Base-by-base conservation (phyloP, 1,140 invertebrate species). In the Sminthurinus signatus region DNA sequence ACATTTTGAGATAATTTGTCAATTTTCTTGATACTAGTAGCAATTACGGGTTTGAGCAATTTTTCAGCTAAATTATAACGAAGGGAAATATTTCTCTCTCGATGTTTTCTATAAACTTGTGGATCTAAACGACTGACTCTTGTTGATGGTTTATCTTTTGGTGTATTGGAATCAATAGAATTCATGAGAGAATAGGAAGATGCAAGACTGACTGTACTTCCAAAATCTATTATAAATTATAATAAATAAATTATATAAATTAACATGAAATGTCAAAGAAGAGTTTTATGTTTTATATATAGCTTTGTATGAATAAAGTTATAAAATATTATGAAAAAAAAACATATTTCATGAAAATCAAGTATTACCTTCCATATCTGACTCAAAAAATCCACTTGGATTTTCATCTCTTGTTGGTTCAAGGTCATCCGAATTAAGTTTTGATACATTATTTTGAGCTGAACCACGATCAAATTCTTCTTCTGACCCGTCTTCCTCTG, bases 1-100 rank as follows among this genome's bases (percentile, higher is more conserved):
- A 70, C 25, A 58, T 67, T 67, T 29, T 70, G 69, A 0, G 69
- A 70, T 15, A 70, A 25, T 44, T 57, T 61, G 15, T 70, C 65
- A 25, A 70, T 46, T 36, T 65, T 64, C 42, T 52, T 61, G 23
- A 59, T 67, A 25, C 48, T 63, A 14, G 32, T 19, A 25, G 32
- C 31, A 14, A 70, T 48, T 1, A 67, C 43, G 4, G 65, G 69
- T 32, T 59, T 64, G 2, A 70, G 55, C 25, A 67, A 65, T 32
- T 65, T 70, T 21, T 70, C 65, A 12, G 44, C 28, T 36, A 67
- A 42, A 50, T 64, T 65, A 2, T 62, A 55, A 8, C 65, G 21
- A 0, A 70, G 50, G 17, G 61, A 59, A 42, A 58, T 67, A 50
- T 70, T 70, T 50, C 55, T 58, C 0, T 70, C 69, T 2, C 65